phyloP scores from a whole-genome alignment of 2,797 vertebrate genomes.

The Cygnus olor region DNA sequence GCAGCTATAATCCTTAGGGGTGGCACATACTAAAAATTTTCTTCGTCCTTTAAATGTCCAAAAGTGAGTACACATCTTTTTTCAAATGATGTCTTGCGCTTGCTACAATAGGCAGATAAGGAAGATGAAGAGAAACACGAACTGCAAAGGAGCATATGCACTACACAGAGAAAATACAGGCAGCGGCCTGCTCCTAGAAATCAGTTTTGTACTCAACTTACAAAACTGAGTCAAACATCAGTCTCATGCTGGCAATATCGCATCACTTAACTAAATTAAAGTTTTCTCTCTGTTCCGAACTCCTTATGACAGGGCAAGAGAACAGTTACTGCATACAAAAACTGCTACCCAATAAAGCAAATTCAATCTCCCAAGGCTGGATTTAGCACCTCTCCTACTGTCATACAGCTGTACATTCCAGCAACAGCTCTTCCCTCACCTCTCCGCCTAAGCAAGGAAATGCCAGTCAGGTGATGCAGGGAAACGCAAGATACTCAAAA shows the following conservation, averaged over 20 bases:
- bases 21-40: not conserved
- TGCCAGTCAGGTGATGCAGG: not conserved
- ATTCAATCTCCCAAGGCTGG: not conserved
- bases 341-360: not conserved
- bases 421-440: not conserved
- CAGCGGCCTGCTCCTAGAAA: not conserved
- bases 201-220: not conserved
- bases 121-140: not conserved
- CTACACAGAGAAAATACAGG: not conserved
- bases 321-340: not conserved
- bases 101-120: not conserved
- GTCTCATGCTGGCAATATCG: not conserved
- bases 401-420: not conserved
- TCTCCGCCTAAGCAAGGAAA: not conserved
- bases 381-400: not conserved
- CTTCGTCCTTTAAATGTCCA: not conserved
- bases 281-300: not conserved
- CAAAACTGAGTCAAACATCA: not conserved
- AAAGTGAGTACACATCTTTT: not conserved
- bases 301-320: not conserved
- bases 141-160: fast-evolving
- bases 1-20: not conserved
- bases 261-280: not conserved
- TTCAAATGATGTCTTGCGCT: not conserved
- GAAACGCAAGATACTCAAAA: not conserved